phyloP scores from a whole-genome alignment of 2,113 vertebrate species.

The Tricholaema leucomelas region DNA sequence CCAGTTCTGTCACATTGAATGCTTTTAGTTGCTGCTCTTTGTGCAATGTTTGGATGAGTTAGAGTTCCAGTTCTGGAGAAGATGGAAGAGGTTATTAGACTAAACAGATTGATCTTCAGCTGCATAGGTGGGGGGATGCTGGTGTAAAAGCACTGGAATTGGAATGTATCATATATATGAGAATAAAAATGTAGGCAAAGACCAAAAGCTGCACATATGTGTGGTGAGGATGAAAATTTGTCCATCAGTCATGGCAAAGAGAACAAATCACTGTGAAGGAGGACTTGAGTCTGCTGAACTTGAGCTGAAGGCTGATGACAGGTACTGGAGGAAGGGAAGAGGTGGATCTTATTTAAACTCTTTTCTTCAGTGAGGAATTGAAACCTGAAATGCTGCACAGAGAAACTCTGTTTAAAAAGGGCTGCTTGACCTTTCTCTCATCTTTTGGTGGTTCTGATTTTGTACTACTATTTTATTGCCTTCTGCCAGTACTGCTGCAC shows the following conservation, averaged over 20 bases:
- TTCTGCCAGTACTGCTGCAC: fast-evolving
- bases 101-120: not conserved
- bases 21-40: not conserved
- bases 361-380: not conserved
- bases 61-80: not conserved
- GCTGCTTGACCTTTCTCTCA: not conserved
- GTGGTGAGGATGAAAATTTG: not conserved
- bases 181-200: not conserved
- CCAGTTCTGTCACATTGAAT: not conserved
- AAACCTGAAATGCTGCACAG: not conserved
- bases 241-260: not conserved
- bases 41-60: not conserved
- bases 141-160: not conserved
- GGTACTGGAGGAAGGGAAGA: not conserved
- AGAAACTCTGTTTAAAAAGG: not conserved
- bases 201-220: not conserved
- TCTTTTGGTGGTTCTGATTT: not conserved
- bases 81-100: not conserved
- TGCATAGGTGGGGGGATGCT: not conserved
- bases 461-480: not conserved
- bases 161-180: not conserved
- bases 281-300: not conserved
- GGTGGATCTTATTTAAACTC: not conserved
- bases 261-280: not conserved
- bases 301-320: not conserved